These are phyloP conservation scores for Cepaea hortensis DNA, from an alignment of 2,888 invertebrate species.

Conservation along the genomic window DNA sequence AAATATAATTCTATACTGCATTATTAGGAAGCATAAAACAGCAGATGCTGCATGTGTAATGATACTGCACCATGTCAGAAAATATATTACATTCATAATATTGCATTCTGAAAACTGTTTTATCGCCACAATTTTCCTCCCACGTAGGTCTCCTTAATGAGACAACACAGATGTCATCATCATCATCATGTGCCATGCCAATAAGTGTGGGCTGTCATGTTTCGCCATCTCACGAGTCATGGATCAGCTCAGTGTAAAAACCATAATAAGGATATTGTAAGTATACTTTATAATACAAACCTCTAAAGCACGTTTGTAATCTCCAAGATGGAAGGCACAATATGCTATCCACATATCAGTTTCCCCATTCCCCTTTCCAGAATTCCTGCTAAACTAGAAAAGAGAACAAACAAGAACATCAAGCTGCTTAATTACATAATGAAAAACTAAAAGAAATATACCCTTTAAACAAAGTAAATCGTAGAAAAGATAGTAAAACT, in stretches of 20 bases:
- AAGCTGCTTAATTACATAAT: neutral
- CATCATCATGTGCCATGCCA: too few species aligned
- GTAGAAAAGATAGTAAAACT: too few species aligned
- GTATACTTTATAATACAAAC: constrained; percentile 73
- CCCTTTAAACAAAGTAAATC: neutral
- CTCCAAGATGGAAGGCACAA: constrained; percentile 95
- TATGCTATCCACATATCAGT: constrained; percentile 93
- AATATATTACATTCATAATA: too few species aligned
- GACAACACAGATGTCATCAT: neutral
- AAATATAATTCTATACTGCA: too few species aligned
- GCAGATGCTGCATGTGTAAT: too few species aligned
- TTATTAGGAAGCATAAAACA: too few species aligned
- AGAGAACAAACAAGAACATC: neutral
- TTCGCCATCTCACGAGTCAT: too few species aligned
- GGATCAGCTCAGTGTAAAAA: neutral
- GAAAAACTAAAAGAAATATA: neutral
- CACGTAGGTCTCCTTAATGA: too few species aligned
- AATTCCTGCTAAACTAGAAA: constrained; percentile 79
- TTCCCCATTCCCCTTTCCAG: constrained; percentile 78
- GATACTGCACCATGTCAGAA: too few species aligned
- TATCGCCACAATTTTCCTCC: neutral
- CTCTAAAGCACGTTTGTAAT: constrained; percentile 89
- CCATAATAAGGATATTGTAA: neutral
- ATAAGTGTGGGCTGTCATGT: too few species aligned
- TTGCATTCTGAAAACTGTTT: neutral